Conservation (phyloP, 2,113 vertebrate genomes). For the Phocoena sinus region DNA sequence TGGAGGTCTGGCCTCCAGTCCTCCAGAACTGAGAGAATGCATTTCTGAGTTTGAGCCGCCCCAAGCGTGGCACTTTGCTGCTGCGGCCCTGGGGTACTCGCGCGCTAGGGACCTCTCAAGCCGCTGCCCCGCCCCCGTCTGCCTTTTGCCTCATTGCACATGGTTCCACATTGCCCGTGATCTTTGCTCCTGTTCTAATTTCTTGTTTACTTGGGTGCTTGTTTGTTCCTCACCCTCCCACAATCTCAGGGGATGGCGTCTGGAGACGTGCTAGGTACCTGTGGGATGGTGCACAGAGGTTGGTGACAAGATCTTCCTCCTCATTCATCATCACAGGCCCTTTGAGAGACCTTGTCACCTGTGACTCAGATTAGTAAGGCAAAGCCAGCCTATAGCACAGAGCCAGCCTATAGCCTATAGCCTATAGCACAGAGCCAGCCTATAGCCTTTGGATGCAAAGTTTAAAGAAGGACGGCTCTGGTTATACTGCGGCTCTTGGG, state of each 20-base stretch:
- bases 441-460: no score
- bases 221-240: rapidly evolving
- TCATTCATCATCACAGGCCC: no score
- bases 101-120: background rate
- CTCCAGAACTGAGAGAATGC: background rate
- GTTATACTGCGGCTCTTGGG: background rate
- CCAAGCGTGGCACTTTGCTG: background rate
- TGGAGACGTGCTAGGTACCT: background rate
- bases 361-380: background rate
- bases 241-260: background rate
- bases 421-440: no score
- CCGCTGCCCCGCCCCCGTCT: rapidly evolving
- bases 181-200: background rate
- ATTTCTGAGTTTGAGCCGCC: rapidly evolving
- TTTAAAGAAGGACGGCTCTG: background rate
- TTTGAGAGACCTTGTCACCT: no score
- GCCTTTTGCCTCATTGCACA: no score
- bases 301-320: background rate
- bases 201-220: rapidly evolving
- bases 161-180: rapidly evolving
- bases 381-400: rapidly evolving
- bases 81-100: no score
- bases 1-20: background rate
- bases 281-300: background rate
- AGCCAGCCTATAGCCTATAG: no score